Evolutionary conservation across 2,113 vertebrate genomes (phyloP).

Genomic region (Bos javanicus): DNA sequence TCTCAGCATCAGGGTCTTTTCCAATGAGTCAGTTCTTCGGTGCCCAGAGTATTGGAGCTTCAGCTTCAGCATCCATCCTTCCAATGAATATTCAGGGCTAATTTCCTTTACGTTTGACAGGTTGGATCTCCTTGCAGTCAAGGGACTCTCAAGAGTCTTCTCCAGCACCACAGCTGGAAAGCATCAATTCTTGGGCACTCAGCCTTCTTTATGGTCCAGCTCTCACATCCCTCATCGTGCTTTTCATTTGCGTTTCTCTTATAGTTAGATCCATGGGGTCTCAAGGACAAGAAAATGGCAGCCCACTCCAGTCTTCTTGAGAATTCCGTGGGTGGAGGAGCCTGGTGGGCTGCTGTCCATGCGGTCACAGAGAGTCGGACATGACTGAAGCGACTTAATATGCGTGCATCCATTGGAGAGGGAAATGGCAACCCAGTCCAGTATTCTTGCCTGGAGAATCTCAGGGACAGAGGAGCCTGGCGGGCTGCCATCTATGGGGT

Average conservation of each 20-base stretch:
- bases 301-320: not conserved
- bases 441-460: not conserved
- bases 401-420: too few species aligned
- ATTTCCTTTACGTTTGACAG: not conserved
- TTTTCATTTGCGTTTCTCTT: not conserved
- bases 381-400: not conserved
- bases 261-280: not conserved
- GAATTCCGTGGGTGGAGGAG: not conserved
- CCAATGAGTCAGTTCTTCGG: not conserved
- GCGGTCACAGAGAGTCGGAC: accelerated
- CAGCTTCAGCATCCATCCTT: not conserved
- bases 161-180: not conserved
- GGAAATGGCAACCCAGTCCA: too few species aligned
- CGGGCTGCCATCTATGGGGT: accelerated
- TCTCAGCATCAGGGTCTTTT: not conserved
- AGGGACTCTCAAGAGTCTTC: not conserved
- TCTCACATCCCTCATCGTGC: accelerated
- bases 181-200: not conserved
- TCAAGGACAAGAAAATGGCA: not conserved
- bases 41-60: not conserved
- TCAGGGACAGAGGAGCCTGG: not conserved
- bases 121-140: not conserved
- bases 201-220: not conserved
- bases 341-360: not conserved
- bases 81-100: not conserved